Percentiles rank a stretch among this genome's conserved stretches.
Evolutionary conservation across 1,140 invertebrate species (phyloP).

Genomic region (Ruditapes philippinarum): DNA sequence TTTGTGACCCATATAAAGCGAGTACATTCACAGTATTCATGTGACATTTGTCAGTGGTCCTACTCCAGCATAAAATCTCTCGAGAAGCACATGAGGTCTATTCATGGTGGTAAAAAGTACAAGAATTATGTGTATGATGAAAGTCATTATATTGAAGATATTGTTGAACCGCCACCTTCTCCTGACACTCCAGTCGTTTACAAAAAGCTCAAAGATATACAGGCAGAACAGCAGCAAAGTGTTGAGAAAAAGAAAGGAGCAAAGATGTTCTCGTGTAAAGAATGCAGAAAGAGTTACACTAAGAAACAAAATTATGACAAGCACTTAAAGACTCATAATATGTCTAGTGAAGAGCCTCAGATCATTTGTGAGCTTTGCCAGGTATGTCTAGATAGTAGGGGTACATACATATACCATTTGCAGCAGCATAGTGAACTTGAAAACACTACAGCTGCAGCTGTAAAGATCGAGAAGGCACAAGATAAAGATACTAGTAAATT

Average conservation of each 20-base stretch:
- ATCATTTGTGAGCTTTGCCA: slow-evolving; percentile 50
- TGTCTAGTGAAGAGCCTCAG: not conserved
- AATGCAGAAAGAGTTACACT: slow-evolving; percentile 27
- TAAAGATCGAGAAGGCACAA: not conserved
- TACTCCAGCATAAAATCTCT: slow-evolving; percentile 47
- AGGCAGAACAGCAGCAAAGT: slow-evolving; percentile 17
- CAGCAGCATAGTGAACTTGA: slow-evolving; percentile 36
- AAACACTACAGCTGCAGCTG: not conserved
- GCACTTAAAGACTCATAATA: slow-evolving; percentile 44
- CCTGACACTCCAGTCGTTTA: slow-evolving; percentile 12
- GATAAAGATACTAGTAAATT: not conserved
- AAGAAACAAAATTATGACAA: slow-evolving; percentile 48
- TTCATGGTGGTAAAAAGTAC: slow-evolving; percentile 49
- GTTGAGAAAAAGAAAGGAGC: not conserved
- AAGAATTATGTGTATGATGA: slow-evolving; percentile 46
- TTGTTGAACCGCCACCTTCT: slow-evolving; percentile 17
- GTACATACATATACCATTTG: slow-evolving; percentile 57
- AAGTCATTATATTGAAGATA: slow-evolving; percentile 39
- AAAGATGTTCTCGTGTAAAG: slow-evolving; percentile 17
- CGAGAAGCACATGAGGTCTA: slow-evolving; percentile 43
- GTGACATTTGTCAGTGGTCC: slow-evolving; percentile 60
- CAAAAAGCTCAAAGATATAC: slow-evolving; percentile 38
- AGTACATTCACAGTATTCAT: slow-evolving; percentile 32
- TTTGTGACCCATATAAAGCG: slow-evolving; percentile 43
- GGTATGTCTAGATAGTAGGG: slow-evolving; percentile 10